phyloP scores from a whole-genome alignment of 2,113 vertebrate species.

The Malurus alboscapulatus region DNA sequence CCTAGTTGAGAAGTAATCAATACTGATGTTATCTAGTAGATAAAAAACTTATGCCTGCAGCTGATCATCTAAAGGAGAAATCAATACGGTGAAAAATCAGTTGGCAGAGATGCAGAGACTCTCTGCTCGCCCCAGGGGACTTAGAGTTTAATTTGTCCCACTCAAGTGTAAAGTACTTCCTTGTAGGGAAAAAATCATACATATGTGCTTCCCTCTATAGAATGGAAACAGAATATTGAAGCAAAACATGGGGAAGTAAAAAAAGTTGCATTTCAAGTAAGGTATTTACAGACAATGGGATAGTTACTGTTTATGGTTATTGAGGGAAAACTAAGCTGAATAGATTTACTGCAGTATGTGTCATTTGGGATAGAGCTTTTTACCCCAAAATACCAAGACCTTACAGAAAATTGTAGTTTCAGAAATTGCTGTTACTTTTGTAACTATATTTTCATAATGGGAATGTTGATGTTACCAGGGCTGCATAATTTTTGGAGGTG shows the following conservation, averaged over 20 bases:
- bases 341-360: background rate
- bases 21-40: slow-evolving; percentile 23
- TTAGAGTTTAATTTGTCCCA: background rate
- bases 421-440: background rate
- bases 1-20: slow-evolving; percentile 34
- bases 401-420: background rate
- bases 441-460: background rate
- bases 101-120: background rate
- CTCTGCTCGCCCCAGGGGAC: background rate
- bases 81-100: slow-evolving; percentile 14
- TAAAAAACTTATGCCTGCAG: background rate
- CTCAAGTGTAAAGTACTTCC: background rate
- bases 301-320: background rate
- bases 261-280: background rate
- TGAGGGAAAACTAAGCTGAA: background rate
- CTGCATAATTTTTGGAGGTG: background rate
- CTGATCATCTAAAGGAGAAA: slow-evolving; percentile 50
- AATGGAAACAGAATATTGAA: background rate
- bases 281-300: background rate
- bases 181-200: background rate
- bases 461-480: background rate
- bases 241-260: background rate
- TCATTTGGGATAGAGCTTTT: background rate
- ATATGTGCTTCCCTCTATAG: background rate
- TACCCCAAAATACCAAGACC: background rate